A percentile compares a stretch with the other conserved stretches of the same genome.
phyloP scores from a whole-genome alignment of 2,113 vertebrate species.

The Oryzias celebensis region DNA sequence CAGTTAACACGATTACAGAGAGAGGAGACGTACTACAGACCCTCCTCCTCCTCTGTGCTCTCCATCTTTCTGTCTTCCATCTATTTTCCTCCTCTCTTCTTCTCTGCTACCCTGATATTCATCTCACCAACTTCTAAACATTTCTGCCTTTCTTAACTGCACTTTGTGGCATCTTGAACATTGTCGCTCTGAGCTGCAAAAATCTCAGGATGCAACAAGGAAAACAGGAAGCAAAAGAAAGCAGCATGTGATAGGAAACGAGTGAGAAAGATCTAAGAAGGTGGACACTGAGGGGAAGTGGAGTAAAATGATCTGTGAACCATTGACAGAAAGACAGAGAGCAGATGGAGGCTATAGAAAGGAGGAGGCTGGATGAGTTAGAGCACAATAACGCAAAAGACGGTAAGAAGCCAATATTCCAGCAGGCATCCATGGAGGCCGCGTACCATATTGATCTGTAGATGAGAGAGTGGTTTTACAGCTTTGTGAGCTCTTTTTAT shows the following conservation, averaged over 20 bases:
- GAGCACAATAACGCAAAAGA: constrained; percentile 78
- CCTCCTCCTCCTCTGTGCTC: constrained; percentile 29
- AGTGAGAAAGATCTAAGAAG: background rate
- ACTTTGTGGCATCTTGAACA: constrained; percentile 20
- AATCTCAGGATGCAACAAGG: background rate
- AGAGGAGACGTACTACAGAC: constrained; percentile 72
- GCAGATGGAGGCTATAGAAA: constrained; percentile 45
- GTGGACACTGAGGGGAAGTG: background rate
- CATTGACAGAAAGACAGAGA: constrained; percentile 48
- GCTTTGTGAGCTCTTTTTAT: constrained; percentile 54
- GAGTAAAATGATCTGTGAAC: constrained; percentile 13
- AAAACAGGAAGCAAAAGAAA: constrained; percentile 3
- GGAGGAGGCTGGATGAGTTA: constrained; percentile 74
- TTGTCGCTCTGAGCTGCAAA: constrained; percentile 1
- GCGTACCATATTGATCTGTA: constrained; percentile 70
- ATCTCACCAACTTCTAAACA: constrained; percentile 37
- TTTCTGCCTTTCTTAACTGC: constrained; percentile 21
- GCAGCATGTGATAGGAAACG: background rate
- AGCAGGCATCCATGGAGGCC: constrained; percentile 72
- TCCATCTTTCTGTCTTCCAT: constrained; percentile 10
- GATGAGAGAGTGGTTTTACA: constrained; percentile 22
- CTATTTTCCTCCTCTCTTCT: constrained; percentile 4
- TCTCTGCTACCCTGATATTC: constrained; percentile 20
- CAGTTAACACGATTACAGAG: constrained; percentile 83
- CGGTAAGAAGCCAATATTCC: constrained; percentile 78